phyloP scores from a whole-genome alignment of 1,140 invertebrate genomes.

The Drosophila pseudoobscura region DNA sequence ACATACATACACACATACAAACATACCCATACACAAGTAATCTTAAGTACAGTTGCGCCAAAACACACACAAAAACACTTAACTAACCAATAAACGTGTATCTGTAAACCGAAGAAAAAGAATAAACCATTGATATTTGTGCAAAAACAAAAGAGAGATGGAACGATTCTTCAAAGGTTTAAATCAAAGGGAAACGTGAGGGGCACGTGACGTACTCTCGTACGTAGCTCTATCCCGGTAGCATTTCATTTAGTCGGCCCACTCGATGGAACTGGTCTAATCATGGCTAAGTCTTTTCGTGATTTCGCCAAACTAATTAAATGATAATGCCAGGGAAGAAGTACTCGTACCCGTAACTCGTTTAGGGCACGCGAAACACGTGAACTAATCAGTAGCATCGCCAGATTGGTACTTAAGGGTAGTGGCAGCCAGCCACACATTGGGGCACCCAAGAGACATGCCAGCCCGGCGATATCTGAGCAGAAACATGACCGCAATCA shows the following conservation, averaged over 20 bases:
- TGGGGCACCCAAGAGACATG: too few relatives aligned
- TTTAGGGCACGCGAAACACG: constrained; percentile 47
- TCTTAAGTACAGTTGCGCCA: constrained; percentile 66
- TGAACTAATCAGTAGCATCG: constrained; percentile 44
- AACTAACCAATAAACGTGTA: constrained; percentile 66
- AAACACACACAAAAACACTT: constrained; percentile 38
- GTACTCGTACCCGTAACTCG: constrained; percentile 27
- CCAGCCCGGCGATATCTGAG: neutral
- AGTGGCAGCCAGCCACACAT: too few relatives aligned
- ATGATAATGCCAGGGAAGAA: constrained; percentile 48
- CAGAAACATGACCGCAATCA: constrained; percentile 39
- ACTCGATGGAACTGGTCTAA: constrained; percentile 20
- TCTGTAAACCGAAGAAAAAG: constrained; percentile 31
- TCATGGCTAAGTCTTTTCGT: neutral
- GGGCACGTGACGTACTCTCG: constrained; percentile 50
- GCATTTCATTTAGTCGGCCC: constrained; percentile 22
- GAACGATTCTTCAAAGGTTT: neutral
- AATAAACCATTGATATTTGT: constrained; percentile 71
- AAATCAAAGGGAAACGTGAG: constrained; percentile 52
- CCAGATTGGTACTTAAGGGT: constrained; percentile 12
- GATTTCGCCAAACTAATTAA: constrained; percentile 59
- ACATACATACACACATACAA: neutral
- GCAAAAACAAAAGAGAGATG: constrained; percentile 11
- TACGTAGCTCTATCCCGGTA: neutral
- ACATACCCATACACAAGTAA: constrained; percentile 6